Evolutionary conservation across 2,113 vertebrate species (phyloP).

Genomic region (Heptranchias perlo): DNA sequence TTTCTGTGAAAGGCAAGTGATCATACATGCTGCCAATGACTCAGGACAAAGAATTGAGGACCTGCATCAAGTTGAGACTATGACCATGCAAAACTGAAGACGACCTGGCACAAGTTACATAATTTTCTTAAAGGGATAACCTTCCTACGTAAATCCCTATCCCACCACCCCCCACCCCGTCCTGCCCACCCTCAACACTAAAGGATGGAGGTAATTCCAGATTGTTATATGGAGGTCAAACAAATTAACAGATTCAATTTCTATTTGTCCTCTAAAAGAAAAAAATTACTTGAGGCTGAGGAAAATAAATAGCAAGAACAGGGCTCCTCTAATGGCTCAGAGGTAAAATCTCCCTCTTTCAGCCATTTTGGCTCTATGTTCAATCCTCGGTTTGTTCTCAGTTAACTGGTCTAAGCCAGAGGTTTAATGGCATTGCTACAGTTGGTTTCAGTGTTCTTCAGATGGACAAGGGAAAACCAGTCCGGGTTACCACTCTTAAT

Average conservation of each 20-base stretch:
- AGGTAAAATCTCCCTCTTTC: not conserved
- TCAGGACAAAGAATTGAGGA: not conserved
- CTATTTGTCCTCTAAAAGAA: not conserved
- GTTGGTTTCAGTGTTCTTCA: not conserved
- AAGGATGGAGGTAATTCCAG: not conserved
- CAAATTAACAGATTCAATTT: not conserved
- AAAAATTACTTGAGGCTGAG: not conserved
- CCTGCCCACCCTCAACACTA: not conserved
- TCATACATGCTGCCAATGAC: not conserved
- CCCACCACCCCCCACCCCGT: no score
- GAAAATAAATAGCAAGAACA: not conserved
- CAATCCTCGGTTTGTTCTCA: not conserved
- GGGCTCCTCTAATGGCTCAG: not conserved
- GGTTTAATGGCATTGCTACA: not conserved
- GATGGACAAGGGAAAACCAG: not conserved
- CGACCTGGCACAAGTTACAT: no score
- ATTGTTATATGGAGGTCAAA: not conserved
- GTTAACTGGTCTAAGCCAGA: not conserved
- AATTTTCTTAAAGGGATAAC: not conserved
- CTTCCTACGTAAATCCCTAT: not conserved
- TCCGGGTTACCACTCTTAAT: not conserved
- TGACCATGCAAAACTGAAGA: no score
- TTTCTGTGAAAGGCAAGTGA: not conserved
- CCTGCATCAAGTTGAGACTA: not conserved
- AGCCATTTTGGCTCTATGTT: not conserved